Evolutionary conservation across 2,888 invertebrate genomes (phyloP).

Genomic region (Cinara cedri): DNA sequence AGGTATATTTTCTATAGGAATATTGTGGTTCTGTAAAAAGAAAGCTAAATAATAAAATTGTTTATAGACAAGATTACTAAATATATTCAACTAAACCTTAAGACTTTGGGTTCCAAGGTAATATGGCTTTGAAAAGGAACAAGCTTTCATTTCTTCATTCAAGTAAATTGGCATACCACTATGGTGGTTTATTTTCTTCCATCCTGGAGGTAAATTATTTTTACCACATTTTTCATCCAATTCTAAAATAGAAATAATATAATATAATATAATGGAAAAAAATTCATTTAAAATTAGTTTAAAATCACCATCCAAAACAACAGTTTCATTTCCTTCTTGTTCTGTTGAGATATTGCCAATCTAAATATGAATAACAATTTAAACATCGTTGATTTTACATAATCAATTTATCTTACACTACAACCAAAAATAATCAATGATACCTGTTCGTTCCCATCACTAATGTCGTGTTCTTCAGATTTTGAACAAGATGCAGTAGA

Average conservation of each 20-base stretch:
- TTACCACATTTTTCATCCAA: background rate
- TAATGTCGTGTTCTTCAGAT: background rate
- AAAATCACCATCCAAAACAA: conserved; percentile 9
- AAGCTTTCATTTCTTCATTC: conserved; percentile 85
- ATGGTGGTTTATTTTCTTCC: conserved; percentile 93
- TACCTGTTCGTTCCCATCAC: background rate
- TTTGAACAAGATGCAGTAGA: background rate
- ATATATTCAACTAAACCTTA: conserved; percentile 11
- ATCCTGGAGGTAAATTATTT: conserved; percentile 83
- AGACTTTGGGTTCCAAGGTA: conserved; percentile 94
- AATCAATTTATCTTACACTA: background rate
- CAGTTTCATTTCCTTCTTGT: background rate
- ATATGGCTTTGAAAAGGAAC: conserved; percentile 91
- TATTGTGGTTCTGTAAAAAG: conserved; percentile 78
- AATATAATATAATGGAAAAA: background rate
- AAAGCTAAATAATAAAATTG: background rate
- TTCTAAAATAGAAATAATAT: conserved; percentile 11
- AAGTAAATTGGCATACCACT: conserved; percentile 97
- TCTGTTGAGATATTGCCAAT: background rate
- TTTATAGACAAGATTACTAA: background rate
- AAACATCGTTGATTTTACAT: background rate
- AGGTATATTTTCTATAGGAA: conserved; percentile 93
- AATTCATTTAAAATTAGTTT: background rate
- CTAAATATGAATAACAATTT: conserved; percentile 8
- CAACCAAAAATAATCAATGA: background rate